Evolutionary conservation across 1,140 invertebrate species (phyloP), one percentile per base, ranked within the genome.

Genomic region (Lepidurus apus): DNA sequence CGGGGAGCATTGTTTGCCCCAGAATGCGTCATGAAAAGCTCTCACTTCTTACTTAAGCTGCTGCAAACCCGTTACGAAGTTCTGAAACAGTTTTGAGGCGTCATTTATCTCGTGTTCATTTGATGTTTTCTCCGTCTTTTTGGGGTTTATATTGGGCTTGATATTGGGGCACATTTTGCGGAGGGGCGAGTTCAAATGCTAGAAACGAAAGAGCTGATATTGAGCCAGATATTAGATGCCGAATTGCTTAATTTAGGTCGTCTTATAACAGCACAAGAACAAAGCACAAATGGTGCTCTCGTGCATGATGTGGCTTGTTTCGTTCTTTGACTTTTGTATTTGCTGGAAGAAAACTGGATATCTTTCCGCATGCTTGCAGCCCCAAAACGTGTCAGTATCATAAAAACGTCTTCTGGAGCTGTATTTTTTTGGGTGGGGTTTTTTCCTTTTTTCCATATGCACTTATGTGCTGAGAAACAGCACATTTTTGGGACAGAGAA

Each of bases 1-100:
- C 53, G 53, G n/a, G 53, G 53, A 21, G 53, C 53, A 65, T 65
- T 65, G 53, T 65, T 65, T 65, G 53, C 1, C 53, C 53, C 53
- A 65, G n/a, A 65, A 21, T 65, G 53, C 1, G 53, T 17, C 8
- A n/a, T 65, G 6, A 5, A 65, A 9, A 65, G 21, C 17, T 7
- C 45, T 65, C 53, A 65, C 53, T 21, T 65, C 34, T 34, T 34
- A 34, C 34, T 34, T 34, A 34, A 34, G 3, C 34, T 34, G 34
- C 34, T 34, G 34, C 34, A 34, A 34, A 34, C 34, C 34, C 34
- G 34, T 34, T 34, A 34, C 3, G 34, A 34, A 34, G 34, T 34
- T 34, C 34, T 34, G 34, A 34, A 34, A 34, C 3, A 34, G 34
- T 34, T 34, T 34, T 34, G 34, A 34, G 4, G 34, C 34, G 4